phyloP scores from a whole-genome alignment of 1,140 invertebrate genomes.

The Drosophila virilis region DNA sequence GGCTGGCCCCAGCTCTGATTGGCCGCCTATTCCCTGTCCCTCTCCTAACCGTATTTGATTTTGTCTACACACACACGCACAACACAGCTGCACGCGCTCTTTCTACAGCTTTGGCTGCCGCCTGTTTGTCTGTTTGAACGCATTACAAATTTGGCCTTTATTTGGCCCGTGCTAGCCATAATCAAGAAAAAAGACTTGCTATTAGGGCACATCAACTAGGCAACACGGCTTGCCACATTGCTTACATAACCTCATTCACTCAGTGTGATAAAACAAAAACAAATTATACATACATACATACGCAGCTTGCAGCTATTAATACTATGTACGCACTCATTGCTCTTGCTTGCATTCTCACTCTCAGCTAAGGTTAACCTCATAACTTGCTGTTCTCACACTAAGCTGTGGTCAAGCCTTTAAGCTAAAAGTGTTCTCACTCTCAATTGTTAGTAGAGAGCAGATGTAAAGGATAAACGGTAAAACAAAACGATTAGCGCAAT shows the following conservation, averaged over 20 bases:
- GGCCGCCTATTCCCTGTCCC: constrained; percentile 22
- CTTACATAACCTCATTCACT: background rate
- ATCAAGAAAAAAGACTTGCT: constrained; percentile 33
- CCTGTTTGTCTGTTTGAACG: constrained; percentile 46
- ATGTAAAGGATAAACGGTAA: background rate
- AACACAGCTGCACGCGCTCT: constrained; percentile 10
- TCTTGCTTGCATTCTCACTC: constrained; percentile 2
- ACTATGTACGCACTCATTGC: background rate
- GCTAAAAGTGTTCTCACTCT: background rate
- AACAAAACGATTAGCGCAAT: background rate
- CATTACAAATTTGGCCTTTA: constrained; percentile 50
- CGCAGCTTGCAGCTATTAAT: constrained; percentile 14
- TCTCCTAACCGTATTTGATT: constrained; percentile 36
- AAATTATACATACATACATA: background rate
- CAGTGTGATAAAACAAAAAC: background rate
- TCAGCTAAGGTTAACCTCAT: background rate
- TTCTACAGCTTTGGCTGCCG: background rate
- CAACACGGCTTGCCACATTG: background rate
- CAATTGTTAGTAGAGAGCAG: background rate
- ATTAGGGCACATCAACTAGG: constrained; percentile 26
- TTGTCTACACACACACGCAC: constrained; percentile 24
- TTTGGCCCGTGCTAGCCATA: constrained; percentile 42
- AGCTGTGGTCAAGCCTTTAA: background rate
- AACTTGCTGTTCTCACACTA: background rate
- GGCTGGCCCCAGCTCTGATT: constrained; percentile 50